A percentile compares a stretch with the other conserved stretches of the same genome.
phyloP scores from a whole-genome alignment of 1,140 invertebrate genomes.

The Agrilus planipennis region DNA sequence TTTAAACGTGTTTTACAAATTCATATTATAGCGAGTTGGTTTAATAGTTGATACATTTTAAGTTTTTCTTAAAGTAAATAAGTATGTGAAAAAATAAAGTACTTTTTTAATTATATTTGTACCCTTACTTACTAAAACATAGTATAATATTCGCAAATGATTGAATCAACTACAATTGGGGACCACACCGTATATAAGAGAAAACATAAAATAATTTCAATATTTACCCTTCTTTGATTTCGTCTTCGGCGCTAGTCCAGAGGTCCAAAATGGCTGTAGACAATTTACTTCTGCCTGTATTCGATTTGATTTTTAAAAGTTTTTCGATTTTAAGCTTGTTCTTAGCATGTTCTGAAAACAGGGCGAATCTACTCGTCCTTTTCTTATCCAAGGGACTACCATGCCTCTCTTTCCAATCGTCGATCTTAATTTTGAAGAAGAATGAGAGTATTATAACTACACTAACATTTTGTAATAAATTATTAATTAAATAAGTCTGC shows the following conservation, averaged over 20 bases:
- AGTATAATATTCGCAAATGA: too few species aligned
- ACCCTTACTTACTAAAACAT: too few species aligned
- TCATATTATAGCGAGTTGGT: too few species aligned
- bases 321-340: conserved; percentile 27
- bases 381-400: conserved; percentile 35
- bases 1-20: too few species aligned
- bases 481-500: too few species aligned
- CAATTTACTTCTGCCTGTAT: conserved; percentile 26
- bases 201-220: too few species aligned
- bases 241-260: conserved; percentile 46
- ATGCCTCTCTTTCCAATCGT: conserved; percentile 50
- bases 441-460: not conserved
- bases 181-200: too few species aligned
- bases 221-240: conserved; percentile 38
- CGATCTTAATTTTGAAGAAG: conserved; percentile 26
- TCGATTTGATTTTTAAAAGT: conserved; percentile 26
- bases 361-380: conserved; percentile 14
- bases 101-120: too few species aligned
- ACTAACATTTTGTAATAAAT: too few species aligned
- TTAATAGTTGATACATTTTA: too few species aligned
- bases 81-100: conserved; percentile 2
- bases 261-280: conserved; percentile 46
- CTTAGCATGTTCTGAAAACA: conserved; percentile 30
- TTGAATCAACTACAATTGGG: too few species aligned
- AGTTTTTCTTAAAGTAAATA: too few species aligned